A percentile compares a stretch with the other conserved stretches of the same genome.
Conservation (phyloP, 1,140 invertebrate species). For the Halictus rubicundus region DNA sequence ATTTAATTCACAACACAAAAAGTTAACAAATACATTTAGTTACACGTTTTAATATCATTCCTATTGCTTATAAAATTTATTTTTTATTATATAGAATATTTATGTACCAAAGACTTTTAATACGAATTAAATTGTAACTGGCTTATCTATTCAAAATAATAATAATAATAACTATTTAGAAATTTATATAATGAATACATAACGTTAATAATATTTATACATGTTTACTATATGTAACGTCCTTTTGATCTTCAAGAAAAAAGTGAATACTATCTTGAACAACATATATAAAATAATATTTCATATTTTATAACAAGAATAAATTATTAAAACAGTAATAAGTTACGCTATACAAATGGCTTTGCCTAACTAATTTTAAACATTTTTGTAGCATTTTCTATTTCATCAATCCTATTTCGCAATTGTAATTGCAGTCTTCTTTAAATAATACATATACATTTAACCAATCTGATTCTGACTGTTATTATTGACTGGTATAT, state of each 20-base stretch:
- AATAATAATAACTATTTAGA: too few relatives aligned
- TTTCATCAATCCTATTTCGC: constrained; percentile 6
- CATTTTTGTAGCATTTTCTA: constrained; percentile 1
- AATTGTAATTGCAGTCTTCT: constrained; percentile 1
- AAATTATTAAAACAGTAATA: background rate
- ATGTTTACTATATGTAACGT: too few relatives aligned
- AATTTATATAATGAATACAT: too few relatives aligned
- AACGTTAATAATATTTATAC: too few relatives aligned
- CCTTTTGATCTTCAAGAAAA: too few relatives aligned
- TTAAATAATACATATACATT: constrained; percentile 39
- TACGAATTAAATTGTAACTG: too few relatives aligned
- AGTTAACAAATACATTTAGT: constrained; percentile 17
- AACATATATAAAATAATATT: background rate
- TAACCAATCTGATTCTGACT: constrained; percentile 37
- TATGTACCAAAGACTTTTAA: background rate
- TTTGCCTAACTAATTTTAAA: background rate
- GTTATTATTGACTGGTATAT: constrained; percentile 17
- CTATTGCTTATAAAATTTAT: constrained; percentile 3
- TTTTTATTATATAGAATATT: constrained; percentile 6
- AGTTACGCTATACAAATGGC: constrained; percentile 16
- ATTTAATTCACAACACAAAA: constrained; percentile 18
- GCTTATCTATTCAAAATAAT: too few relatives aligned
- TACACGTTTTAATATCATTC: constrained; percentile 22
- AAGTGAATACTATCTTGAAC: too few relatives aligned
- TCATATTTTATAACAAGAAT: constrained; percentile 3